Evolutionary conservation across 2,113 vertebrate genomes (phyloP).

Genomic region (Nycticorax nycticorax): DNA sequence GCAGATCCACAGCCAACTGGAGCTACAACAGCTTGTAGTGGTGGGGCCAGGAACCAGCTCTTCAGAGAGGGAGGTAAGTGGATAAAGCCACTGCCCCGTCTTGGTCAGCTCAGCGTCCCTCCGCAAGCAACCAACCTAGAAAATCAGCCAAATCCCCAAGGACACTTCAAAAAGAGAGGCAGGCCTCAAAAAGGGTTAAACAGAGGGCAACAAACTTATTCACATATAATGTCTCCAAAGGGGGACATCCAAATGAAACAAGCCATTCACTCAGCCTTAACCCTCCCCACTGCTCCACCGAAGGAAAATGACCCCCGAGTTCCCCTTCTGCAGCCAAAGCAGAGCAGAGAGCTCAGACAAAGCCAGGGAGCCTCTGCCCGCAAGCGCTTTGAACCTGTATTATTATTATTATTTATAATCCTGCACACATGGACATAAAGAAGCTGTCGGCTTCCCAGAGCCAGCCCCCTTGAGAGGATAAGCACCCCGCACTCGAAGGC

Average conservation of each 20-base stretch:
- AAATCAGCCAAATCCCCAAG: background rate
- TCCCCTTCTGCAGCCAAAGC: background rate
- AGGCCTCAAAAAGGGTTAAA: background rate
- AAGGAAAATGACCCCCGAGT: background rate
- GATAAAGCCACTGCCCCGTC: background rate
- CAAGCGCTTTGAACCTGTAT: background rate
- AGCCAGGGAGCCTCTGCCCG: background rate
- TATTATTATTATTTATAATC: background rate
- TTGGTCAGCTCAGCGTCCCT: background rate
- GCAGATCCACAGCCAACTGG: background rate
- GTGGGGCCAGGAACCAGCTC: background rate
- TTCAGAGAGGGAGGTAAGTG: background rate
- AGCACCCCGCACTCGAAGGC: background rate
- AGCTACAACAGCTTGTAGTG: background rate
- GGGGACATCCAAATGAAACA: background rate
- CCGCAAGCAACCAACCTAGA: background rate
- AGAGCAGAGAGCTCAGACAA: background rate
- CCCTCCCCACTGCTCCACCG: accelerated
- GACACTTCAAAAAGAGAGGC: background rate
- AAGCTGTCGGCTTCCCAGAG: background rate
- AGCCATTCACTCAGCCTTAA: background rate
- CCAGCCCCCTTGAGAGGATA: background rate
- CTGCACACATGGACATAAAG: background rate
- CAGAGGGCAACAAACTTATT: background rate
- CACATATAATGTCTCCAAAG: background rate